Evolutionary conservation across 2,888 invertebrate genomes (phyloP), one percentile per base, ranked within the genome.

Genomic region (Cheilosia grossa): DNA sequence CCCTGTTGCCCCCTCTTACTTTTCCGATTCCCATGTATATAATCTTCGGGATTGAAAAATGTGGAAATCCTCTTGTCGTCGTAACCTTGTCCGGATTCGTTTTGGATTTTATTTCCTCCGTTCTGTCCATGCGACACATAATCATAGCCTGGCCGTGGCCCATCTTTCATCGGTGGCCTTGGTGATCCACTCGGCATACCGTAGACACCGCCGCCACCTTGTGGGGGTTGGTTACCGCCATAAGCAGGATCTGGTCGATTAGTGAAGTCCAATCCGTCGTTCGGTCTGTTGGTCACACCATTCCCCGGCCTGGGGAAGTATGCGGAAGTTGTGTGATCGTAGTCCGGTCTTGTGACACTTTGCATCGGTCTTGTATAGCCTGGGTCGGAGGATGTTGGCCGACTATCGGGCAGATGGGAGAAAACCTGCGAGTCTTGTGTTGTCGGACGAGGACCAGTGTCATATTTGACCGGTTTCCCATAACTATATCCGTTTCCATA

Each of bases 41-140:
- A 92, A 51, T 92, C 92, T 44, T 90, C 91, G 1, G 92, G 92
- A 89, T 92, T 92, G 66, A 92, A 92, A 77, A 89, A 92, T 1
- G 92, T 92, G 42, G 91, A 89, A 56, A 92, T 92, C 7, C 90
- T 89, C 78, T 91, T 91, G 61, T 91, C 91, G 53, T 90, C 90
- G 49, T 90, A 89, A 78, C 87, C 88, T 47, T 87, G 87, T 61
- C 88, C 89, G 42, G 81, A 89, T 88, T 42, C 79, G 13, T 88
- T 88, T 24, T 85, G 87, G 81, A 82, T 86, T 15, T 67, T 87
- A 10, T 69, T 51, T n/a, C 37, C 37, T 27, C 49, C 51, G 37
- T 58, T 51, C 30, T 81, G 77, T 6, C 64, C 73, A 10, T 82
- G 86, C 0, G 78, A 82, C 24, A 85, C 81, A 63, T 85, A 85